A percentile compares a stretch with the other conserved stretches of the same genome.
Evolutionary conservation across 2,888 invertebrate genomes (phyloP).

Genomic region (Steinernema scapterisci): DNA sequence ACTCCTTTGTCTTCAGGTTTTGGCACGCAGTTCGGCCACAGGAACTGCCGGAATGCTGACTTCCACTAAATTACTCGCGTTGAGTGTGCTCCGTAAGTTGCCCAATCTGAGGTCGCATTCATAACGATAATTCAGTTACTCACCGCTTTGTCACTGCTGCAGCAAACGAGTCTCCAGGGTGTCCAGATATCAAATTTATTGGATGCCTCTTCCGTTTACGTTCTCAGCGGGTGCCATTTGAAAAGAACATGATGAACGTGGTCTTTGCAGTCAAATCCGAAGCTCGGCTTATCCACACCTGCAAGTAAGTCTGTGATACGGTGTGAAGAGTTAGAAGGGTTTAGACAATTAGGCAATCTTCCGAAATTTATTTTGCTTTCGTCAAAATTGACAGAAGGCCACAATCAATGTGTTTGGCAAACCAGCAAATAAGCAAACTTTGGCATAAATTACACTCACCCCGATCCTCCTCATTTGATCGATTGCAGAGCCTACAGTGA

Average conservation of each 20-base stretch:
- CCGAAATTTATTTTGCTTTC: background rate
- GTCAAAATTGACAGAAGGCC: too few relatives aligned
- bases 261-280: conserved; percentile 61
- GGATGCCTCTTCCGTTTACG: conserved; percentile 61
- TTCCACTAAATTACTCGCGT: background rate
- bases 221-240: conserved; percentile 61
- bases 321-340: background rate
- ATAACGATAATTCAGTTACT: conserved; percentile 19
- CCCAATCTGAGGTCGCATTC: background rate
- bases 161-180: conserved; percentile 38
- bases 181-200: conserved; percentile 61
- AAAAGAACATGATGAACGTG: conserved; percentile 61
- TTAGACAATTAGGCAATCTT: too few relatives aligned
- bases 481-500: conserved; percentile 56
- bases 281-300: conserved; percentile 62
- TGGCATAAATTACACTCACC: too few relatives aligned
- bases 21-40: background rate
- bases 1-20: conserved; percentile 8
- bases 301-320: conserved; percentile 55
- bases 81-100: background rate
- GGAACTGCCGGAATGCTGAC: background rate
- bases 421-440: too few relatives aligned
- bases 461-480: too few relatives aligned
- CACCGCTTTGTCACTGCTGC: conserved; percentile 15
- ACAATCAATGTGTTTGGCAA: background rate